Base-by-base conservation (phyloP, 1,140 invertebrate genomes). In the Eupristina koningsbergeri region DNA sequence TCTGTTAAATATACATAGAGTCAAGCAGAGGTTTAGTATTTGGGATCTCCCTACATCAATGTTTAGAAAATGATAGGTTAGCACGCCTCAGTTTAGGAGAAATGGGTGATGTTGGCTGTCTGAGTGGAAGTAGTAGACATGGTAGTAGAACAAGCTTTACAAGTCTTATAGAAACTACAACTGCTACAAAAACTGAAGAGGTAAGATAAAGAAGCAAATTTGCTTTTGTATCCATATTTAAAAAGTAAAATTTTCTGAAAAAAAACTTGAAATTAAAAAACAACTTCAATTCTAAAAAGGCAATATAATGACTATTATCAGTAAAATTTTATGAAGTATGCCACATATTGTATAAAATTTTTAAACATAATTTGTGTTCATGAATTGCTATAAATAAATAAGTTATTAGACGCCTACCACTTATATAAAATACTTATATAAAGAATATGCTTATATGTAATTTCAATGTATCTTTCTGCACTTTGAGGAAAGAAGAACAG, bases 1-100 rank as follows among this genome's bases (percentile, higher is more conserved):
- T 2, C 34, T 64, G 1, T 41, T n/a, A 41, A 17, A 19, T n/a
- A 41, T 71, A 8, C 17, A 8, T 89, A 94, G 94, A 94, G 86
- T 90, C 91, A 7, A 85, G 89, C 69, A 87, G 93, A 26, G 95
- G 95, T 77, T 91, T 96, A 82, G 96, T 98, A 83, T 98, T 98
- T 89, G 97, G 97, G 5, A 95, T 97, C 85, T 94, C 97, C 13
- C 91, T 98, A 85, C 92, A 94, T 58, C 95, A 96, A 87, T 98
- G 97, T 88, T 94, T 98, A 80, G 95, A 96, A 87, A 96, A 97
- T 86, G 97, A 98, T 89, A 90, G 93, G 74, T 82, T 93, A 67
- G 90, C 91, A 31, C 90, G 92, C 80, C 91, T 92, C 19, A 91
- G 89, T 19, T 87, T 90, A n/a, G 92, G 91, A n/a, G 91, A 90